Evolutionary conservation across 1,140 invertebrate species (phyloP).

Genomic region (Aradophagus sp.): DNA sequence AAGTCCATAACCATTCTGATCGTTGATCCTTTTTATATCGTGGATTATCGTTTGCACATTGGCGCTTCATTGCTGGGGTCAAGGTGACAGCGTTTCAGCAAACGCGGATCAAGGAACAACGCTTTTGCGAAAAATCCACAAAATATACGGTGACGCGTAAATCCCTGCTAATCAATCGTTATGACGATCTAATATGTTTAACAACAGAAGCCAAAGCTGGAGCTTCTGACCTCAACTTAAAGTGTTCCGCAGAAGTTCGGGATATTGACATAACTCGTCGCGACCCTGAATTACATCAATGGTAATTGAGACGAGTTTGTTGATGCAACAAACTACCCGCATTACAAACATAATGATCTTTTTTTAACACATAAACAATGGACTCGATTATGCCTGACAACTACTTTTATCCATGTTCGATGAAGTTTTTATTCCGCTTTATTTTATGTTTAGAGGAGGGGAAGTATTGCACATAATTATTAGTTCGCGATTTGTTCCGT

Average conservation of each 20-base stretch:
- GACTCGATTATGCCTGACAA: too few species aligned
- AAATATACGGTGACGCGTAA: too few species aligned
- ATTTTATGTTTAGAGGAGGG: not conserved
- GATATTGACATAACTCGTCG: slow-evolving; percentile 28
- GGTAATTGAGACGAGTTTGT: slow-evolving; percentile 18
- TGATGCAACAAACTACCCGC: slow-evolving; percentile 31
- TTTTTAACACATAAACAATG: slow-evolving; percentile 24
- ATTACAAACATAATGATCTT: slow-evolving; percentile 16
- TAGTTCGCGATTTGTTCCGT: slow-evolving; percentile 6
- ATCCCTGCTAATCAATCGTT: not conserved
- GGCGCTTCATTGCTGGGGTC: slow-evolving; percentile 15
- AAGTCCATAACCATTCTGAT: too few species aligned
- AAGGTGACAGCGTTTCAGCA: not conserved
- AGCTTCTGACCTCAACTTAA: slow-evolving; percentile 18
- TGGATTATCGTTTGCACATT: slow-evolving; percentile 1
- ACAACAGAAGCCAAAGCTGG: slow-evolving; percentile 21
- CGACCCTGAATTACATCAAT: slow-evolving; percentile 28
- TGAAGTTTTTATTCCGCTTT: too few species aligned
- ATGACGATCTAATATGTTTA: slow-evolving; percentile 3
- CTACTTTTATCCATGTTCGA: too few species aligned
- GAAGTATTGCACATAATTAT: slow-evolving; percentile 34
- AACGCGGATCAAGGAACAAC: not conserved
- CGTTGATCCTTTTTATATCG: slow-evolving; percentile 14
- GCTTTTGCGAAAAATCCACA: not conserved
- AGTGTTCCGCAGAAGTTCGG: slow-evolving; percentile 8